These are phyloP conservation scores for Saccopteryx leptura DNA, from an alignment of 2,113 vertebrate genomes.

Conservation along the genomic window DNA sequence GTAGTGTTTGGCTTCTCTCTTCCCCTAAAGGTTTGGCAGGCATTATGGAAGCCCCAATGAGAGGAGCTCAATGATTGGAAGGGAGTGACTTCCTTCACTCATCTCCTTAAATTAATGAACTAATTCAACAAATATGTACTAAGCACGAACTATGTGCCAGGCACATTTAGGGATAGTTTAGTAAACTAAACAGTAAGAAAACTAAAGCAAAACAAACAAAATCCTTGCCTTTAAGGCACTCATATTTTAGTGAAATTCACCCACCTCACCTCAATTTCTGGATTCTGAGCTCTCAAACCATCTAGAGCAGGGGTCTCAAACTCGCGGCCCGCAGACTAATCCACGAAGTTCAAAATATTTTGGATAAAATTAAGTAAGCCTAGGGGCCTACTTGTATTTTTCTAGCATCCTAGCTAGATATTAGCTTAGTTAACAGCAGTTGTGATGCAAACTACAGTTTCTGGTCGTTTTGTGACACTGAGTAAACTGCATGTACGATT, in stretches of 20 bases:
- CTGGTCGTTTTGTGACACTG: too few species aligned
- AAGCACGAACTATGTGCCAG: neutral
- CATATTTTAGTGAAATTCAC: neutral
- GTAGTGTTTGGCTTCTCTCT: slow-evolving; percentile 18
- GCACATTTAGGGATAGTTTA: neutral
- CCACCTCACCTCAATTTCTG: neutral
- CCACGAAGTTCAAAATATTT: too few species aligned
- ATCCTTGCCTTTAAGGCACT: neutral
- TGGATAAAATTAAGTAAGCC: too few species aligned
- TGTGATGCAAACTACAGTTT: too few species aligned
- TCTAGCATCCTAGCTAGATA: too few species aligned
- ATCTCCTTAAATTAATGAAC: neutral
- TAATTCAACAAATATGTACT: neutral
- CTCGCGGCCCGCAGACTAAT: too few species aligned
- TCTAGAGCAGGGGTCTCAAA: too few species aligned
- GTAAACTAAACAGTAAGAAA: neutral
- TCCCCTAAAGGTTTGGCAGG: slow-evolving; percentile 53
- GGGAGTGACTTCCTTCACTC: neutral
- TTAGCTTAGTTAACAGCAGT: too few species aligned
- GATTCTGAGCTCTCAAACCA: neutral
- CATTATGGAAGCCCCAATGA: neutral
- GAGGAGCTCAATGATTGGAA: neutral
- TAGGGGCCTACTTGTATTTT: too few species aligned
- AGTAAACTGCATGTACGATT: too few species aligned
- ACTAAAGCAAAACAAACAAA: neutral